These are phyloP conservation scores for Synergus gifuensis DNA, from an alignment of 2,888 invertebrate genomes.

Conservation along the genomic window DNA sequence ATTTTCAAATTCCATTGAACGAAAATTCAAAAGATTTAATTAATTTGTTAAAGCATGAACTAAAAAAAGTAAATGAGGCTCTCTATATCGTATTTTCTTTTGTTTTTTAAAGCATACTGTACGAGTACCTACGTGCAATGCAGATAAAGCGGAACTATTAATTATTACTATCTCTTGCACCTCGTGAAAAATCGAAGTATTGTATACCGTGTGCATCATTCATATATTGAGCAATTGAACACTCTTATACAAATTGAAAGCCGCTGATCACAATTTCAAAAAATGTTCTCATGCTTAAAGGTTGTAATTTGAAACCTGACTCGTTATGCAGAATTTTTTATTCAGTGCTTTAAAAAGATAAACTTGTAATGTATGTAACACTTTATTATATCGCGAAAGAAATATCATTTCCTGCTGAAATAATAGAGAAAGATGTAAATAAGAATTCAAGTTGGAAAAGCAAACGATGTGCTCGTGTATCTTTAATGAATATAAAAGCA, in stretches of 20 bases:
- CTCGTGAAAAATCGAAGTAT: not conserved
- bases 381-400: not conserved
- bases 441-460: not conserved
- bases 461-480: not conserved
- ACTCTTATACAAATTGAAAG: not conserved
- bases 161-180: not conserved
- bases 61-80: not conserved
- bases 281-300: not conserved
- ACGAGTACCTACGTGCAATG: not conserved
- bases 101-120: not conserved
- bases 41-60: not conserved
- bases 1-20: too few relatives aligned
- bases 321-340: not conserved
- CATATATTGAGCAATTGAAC: not conserved
- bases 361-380: not conserved
- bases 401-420: not conserved
- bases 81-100: not conserved
- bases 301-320: not conserved
- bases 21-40: not conserved
- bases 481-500: not conserved
- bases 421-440: not conserved
- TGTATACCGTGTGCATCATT: not conserved
- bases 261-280: not conserved
- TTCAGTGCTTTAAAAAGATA: not conserved
- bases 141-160: not conserved